Base-by-base conservation (phyloP, 2,888 invertebrate genomes). In the Gymnoscelis rufifasciata region DNA sequence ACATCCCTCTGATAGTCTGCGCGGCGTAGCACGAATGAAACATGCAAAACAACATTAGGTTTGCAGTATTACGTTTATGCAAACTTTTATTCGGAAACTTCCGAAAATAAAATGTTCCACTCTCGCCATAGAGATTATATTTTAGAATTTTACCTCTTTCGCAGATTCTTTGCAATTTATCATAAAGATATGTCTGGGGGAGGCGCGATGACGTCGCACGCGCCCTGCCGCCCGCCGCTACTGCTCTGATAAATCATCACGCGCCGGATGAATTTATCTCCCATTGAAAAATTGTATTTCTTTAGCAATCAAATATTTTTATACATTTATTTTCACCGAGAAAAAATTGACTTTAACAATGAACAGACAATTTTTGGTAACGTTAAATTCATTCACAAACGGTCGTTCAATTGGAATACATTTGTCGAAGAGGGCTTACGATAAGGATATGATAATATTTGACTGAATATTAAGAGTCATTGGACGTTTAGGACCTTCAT, bases 131-230 rank as follows among this genome's bases (percentile, higher is more conserved):
- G 50, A 38, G 59, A 57, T 65, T 60, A 65, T 66, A 73, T 70
- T 74, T 73, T 61, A 66, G 58, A 68, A 66, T 68, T 73, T 71
- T 57, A 72, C 68, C 68, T 69, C 68, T 68, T 73, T 67, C 63
- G 61, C 64, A 75, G 66, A 73, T 78, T 73, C 70, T 66, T 69
- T 68, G 76, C 68, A 77, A 84, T 82, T 78, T 78, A 81, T 83
- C 78, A 82, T 65, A 67, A 53, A 71, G 74, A 80, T 81, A 78
- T 66, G 74, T 73, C 69, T 63, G 64, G 61, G 54, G 64, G 64
- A 68, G 71, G 63, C 62, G 71, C 72, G 73, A 81, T 76, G 78
- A 78, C 76, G 70, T 60, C 69, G 73, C 71, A 69, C 65, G 66
- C 66, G 66, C 66, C 65, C 43, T n/a, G 63, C 58, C 62, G 59